These are phyloP conservation scores for Campoplex nolae DNA, from an alignment of 2,888 invertebrate genomes.

Conservation along the genomic window DNA sequence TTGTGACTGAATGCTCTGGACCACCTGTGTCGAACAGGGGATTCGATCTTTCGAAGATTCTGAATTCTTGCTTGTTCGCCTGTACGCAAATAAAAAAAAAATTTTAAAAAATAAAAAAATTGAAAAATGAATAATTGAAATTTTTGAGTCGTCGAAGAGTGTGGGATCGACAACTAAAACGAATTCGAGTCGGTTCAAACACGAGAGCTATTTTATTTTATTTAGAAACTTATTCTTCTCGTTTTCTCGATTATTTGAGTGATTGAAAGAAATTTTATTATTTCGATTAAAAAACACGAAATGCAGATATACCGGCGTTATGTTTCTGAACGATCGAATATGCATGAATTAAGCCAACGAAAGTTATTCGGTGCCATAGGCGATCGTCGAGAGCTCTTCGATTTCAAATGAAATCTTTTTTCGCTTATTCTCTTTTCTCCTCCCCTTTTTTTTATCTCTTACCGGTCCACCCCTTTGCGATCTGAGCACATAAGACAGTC, in stretches of 20 bases:
- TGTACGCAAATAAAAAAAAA: too few relatives aligned
- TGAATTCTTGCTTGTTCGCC: neutral
- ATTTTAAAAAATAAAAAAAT: too few relatives aligned
- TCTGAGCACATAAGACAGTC: slow-evolving; percentile 48
- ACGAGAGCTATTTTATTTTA: neutral
- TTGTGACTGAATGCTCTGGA: slow-evolving; percentile 65
- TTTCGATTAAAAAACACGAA: neutral
- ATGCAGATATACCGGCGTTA: neutral
- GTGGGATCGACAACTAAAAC: neutral
- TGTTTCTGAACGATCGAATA: slow-evolving; percentile 2
- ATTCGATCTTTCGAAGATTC: slow-evolving; percentile 33
- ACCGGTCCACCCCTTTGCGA: slow-evolving; percentile 13
- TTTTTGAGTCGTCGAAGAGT: neutral
- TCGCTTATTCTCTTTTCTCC: slow-evolving; percentile 24
- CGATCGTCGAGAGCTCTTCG: slow-evolving; percentile 39
- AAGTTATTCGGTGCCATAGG: slow-evolving; percentile 52
- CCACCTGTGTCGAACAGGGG: slow-evolving; percentile 74
- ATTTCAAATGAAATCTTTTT: slow-evolving; percentile 60
- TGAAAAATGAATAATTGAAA: neutral
- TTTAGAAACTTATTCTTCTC: neutral
- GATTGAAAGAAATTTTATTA: neutral
- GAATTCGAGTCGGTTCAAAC: neutral
- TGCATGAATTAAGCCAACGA: slow-evolving; percentile 17
- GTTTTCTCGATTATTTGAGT: neutral
- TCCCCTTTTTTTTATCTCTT: neutral